Evolutionary conservation across 1,140 invertebrate genomes (phyloP), one percentile per base, ranked within the genome.

Genomic region (Meloidogyne chitwoodi): DNA sequence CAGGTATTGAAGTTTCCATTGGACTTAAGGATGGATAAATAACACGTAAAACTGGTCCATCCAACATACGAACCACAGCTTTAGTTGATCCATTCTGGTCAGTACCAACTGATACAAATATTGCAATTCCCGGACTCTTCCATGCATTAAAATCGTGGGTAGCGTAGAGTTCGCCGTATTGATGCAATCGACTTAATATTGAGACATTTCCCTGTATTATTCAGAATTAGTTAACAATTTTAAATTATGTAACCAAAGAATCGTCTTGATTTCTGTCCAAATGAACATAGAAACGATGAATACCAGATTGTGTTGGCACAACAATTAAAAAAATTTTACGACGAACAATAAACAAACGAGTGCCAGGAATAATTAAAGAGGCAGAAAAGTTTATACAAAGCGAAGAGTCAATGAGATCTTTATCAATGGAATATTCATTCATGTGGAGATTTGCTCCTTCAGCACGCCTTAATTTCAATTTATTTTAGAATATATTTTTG

Each of bases 311-410:
- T 6, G 75, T 77, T 34, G 75, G 75, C 16, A 77, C 67, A n/a
- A 73, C n/a, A 29, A 77, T 19, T n/a, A 77, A 34, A 22, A 77
- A 61, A 29, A 65, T 31, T 26, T 68, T 68, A 34, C 31, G 56
- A 8, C 68, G 68, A 19, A 69, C 66, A 64, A 77, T 38, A 31
- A 64, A 62, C 16, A 73, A 34, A 22, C 64, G 67, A 3, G 62
- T 68, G 31, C 67, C 69, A 34, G 75, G 75, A 24, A 77, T 65
- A 44, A 77, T 44, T 31, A 69, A 31, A 12, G 75, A 72, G 16
- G 56, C 34, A 19, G 66, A 71, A 64, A 77, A 77, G 16, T 77
- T 77, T 29, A 77, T 62, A 56, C 75, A 77, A 27, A 77, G 29
- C 1, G 75, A 77, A 31, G 75, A 48, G 26, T 73, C 68, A 38